Evolutionary conservation across 2,797 vertebrate species (phyloP).

Genomic region (Setipinna tenuifilis): DNA sequence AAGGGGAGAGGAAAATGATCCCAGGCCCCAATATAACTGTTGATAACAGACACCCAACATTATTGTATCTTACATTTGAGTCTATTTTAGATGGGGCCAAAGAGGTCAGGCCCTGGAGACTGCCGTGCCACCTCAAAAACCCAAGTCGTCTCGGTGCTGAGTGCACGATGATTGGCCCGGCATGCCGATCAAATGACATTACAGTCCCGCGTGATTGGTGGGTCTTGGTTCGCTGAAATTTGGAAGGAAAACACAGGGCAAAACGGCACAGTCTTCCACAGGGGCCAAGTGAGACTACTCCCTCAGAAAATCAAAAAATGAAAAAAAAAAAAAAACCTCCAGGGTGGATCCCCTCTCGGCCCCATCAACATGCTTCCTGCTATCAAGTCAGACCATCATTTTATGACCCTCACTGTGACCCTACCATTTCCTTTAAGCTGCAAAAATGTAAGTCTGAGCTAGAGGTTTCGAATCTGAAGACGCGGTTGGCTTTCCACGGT

Average conservation of each 20-base stretch:
- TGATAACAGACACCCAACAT: background rate
- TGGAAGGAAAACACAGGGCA: constrained; percentile 5
- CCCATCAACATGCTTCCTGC: constrained; percentile 22
- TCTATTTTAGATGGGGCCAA: background rate
- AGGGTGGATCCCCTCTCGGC: background rate
- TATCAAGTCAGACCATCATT: constrained; percentile 18
- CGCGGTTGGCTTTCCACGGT: background rate
- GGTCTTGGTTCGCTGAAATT: background rate
- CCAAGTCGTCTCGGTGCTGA: background rate
- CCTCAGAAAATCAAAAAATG: background rate
- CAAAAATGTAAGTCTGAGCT: background rate
- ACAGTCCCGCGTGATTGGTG: constrained; percentile 13
- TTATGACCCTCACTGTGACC: constrained; percentile 14
- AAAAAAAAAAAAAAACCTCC: too few relatives aligned
- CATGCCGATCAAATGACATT: constrained; percentile 22
- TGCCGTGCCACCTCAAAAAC: background rate
- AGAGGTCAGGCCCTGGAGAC: background rate
- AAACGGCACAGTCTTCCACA: background rate
- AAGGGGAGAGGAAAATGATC: background rate
- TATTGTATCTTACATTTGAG: background rate
- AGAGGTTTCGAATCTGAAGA: background rate
- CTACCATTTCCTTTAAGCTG: constrained; percentile 13
- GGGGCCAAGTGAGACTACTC: constrained; percentile 1
- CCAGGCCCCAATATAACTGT: background rate
- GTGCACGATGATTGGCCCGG: constrained; percentile 6